Evolutionary conservation across 2,888 invertebrate genomes (phyloP).

Genomic region (Callosobruchus maculatus): DNA sequence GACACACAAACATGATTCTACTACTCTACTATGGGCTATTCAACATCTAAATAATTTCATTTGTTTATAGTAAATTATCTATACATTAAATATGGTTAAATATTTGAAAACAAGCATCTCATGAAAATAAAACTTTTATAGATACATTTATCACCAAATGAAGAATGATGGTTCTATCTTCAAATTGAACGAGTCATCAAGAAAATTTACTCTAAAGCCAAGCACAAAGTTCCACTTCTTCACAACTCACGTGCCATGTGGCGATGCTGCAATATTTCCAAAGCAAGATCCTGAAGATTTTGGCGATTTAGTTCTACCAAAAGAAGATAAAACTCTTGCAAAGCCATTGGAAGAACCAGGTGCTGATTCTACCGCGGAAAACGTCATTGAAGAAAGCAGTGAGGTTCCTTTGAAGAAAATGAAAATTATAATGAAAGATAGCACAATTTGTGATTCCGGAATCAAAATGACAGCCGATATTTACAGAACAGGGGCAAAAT

Average conservation of each 20-base stretch:
- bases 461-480: constrained; percentile 43
- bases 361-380: constrained; percentile 5
- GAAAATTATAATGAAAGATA: background rate
- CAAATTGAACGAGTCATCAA: constrained; percentile 20
- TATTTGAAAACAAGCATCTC: no score
- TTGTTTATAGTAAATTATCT: no score
- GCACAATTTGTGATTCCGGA: background rate
- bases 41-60: no score
- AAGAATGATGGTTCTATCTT: constrained; percentile 20
- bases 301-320: constrained; percentile 20
- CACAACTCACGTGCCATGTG: constrained; percentile 86
- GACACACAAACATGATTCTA: no score
- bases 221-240: constrained; percentile 75
- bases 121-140: constrained; percentile 14
- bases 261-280: constrained; percentile 85
- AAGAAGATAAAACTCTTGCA: background rate
- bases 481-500: constrained; percentile 88
- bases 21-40: no score
- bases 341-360: background rate
- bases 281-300: constrained; percentile 47
- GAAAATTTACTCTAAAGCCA: constrained; percentile 42
- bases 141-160: constrained; percentile 67
- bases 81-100: no score
- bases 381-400: background rate
- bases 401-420: background rate